phyloP scores from a whole-genome alignment of 2,797 vertebrate species.

The Cyprinella venusta region DNA sequence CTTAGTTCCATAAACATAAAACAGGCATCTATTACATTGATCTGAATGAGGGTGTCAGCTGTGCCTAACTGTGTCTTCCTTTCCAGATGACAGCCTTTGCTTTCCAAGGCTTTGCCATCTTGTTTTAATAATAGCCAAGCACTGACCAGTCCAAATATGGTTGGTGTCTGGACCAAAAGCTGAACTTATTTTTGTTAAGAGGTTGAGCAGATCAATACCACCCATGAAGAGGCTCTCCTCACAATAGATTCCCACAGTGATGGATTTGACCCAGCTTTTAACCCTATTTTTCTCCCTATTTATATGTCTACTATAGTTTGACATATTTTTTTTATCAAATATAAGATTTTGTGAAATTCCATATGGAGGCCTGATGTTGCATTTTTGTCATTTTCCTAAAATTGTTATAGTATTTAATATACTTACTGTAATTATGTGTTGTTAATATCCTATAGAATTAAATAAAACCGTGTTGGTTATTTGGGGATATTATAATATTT shows the following conservation, averaged over 20 bases:
- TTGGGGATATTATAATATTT: conserved; percentile 2
- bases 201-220: conserved; percentile 28
- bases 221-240: conserved; percentile 15
- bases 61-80: background rate
- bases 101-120: background rate
- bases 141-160: background rate
- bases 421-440: background rate
- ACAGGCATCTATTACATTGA: conserved; percentile 4
- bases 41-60: background rate
- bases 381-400: background rate
- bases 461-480: background rate
- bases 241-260: conserved; percentile 16
- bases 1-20: background rate
- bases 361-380: background rate
- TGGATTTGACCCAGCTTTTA: conserved; percentile 15
- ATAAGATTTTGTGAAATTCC: background rate
- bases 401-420: background rate
- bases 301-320: background rate
- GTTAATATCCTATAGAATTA: background rate
- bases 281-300: background rate
- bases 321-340: background rate
- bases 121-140: conserved; percentile 10
- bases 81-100: background rate
- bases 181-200: conserved; percentile 25
- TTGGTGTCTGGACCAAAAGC: background rate